Evolutionary conservation across 2,888 invertebrate species (phyloP), one percentile per base, ranked within the genome.

Genomic region (Athalia cordata): DNA sequence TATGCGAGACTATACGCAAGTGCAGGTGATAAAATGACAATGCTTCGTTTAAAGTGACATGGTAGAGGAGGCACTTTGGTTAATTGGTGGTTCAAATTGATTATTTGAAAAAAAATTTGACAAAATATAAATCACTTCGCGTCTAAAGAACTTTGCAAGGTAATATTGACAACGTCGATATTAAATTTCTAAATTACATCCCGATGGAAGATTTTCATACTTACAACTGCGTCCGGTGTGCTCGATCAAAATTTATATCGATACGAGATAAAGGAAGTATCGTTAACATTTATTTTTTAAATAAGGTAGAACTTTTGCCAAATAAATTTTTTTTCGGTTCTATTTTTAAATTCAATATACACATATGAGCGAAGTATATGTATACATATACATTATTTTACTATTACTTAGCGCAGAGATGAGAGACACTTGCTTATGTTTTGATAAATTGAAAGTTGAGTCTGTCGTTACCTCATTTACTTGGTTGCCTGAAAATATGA

Each of bases 41-140:
- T 68, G 55, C 7, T 15, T 52, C 29, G 67, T 9, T 3, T 7
- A 29, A 5, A 67, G 50, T 9, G 1, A 15, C 13, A 47, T 6
- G 11, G 45, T 13, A n/a, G 47, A 15, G 4, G 4, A 72, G 59
- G 57, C 72, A 72, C 72, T 59, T 57, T 72, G 13, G 59, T 8
- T 57, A 47, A 59, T 72, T 47, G 47, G 47, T 13, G 57, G 11
- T 47, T 11, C 55, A 45, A 47, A 59, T 6, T 72, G 45, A 59
- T 59, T 59, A 13, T 29, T n/a, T 59, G 13, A 72, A 43, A 72
- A 72, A 72, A 59, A 52, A 11, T 3, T 59, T 45, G 13, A 59
- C 11, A 47, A 59, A 72, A 72, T 13, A 59, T 13, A 59, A 13
- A 57, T 59, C 57, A 59, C 59, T 57, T 5, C 11, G 68, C 59